Percentiles rank a stretch among this genome's conserved stretches.
Conservation (phyloP, 2,113 vertebrate species). For the Cricetomys ansorgei region DNA sequence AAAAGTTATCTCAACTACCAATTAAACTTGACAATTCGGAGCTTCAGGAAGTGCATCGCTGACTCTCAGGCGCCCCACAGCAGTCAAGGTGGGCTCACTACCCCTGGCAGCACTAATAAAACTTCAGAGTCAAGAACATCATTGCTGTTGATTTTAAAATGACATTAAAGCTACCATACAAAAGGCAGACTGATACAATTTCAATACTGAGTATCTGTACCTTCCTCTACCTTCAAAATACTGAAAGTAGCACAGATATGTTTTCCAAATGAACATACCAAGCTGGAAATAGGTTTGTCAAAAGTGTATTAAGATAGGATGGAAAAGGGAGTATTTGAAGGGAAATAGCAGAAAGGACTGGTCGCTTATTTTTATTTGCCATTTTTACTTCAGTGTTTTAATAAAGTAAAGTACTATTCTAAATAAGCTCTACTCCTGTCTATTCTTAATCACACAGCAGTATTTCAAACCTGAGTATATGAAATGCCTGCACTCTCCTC, state of each 20-base stretch:
- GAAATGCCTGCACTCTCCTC: neutral
- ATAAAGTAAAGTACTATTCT: neutral
- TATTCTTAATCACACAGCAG: neutral
- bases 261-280: slow-evolving; percentile 37
- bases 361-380: neutral
- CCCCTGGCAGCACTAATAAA: slow-evolving; percentile 14
- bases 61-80: neutral
- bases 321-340: neutral
- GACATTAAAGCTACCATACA: neutral
- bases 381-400: neutral
- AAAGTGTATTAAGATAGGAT: neutral
- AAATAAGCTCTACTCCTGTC: neutral
- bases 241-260: neutral
- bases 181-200: neutral
- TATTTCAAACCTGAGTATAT: neutral
- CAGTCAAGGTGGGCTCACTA: neutral
- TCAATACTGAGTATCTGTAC: slow-evolving; percentile 15
- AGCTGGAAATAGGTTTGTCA: neutral
- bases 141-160: slow-evolving; percentile 26
- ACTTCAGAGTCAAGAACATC: neutral
- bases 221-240: neutral
- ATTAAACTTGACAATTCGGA: neutral
- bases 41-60: neutral
- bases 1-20: neutral
- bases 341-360: neutral